Evolutionary conservation across 2,888 invertebrate genomes (phyloP), one percentile per base, ranked within the genome.

Genomic region (Ephialtes manifestator): DNA sequence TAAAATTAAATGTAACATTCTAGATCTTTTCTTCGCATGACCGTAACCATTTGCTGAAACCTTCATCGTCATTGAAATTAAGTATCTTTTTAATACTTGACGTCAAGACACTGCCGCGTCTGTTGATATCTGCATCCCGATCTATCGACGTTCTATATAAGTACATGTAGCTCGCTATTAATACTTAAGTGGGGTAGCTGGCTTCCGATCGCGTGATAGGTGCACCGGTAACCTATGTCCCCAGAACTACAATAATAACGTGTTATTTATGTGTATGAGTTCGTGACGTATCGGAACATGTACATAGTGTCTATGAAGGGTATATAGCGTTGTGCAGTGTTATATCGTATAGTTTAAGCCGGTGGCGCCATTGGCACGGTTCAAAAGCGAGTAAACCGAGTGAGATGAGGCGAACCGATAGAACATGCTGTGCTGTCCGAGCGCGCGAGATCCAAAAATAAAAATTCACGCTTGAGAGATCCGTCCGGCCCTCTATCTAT

Each of bases 391-490:
- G 35, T 48, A 67, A 65, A 71, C 65, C 43, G 65, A 39, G 46
- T 67, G 63, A 80, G 53, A 74, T 55, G 68, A 67, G 20, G 39
- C 68, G 78, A 77, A 60, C 51, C 85, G 65, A 79, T 70, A 65
- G 65, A 65, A 80, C 39, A 48, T 18, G 65, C 55, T 28, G 71
- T 58, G 65, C 39, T 58, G 72, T 79, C 51, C 65, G 68, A 51
- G 51, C 81, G 55, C 72, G 39, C 72, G 70, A 75, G 81, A 60
- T 81, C 85, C 78, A 79, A 82, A 85, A 85, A 82, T 82, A 85
- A 85, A 85, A 85, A 65, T 82, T 82, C 78, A 85, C 85, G 85
- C 85, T 76, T 76, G 76, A 82, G 82, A 76, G 71, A 80, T 78
- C 67, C 65, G 65, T 55, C 46, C 72, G 39, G 58, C 58, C 55